phyloP scores from a whole-genome alignment of 1,140 invertebrate genomes.

The Eubasilissa regina region DNA sequence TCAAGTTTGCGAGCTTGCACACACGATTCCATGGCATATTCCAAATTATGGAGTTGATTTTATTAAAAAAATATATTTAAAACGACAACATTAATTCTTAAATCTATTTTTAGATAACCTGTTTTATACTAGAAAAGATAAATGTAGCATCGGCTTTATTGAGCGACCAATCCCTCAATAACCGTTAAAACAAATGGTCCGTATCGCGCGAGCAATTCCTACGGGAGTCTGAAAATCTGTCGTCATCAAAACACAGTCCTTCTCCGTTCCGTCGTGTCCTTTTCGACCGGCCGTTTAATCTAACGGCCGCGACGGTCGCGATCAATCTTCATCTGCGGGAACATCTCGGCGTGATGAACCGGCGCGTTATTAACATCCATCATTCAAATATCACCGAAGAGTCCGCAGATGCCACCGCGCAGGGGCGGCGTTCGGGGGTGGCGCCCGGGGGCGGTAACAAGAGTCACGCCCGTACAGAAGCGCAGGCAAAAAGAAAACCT shows the following conservation, averaged over 20 bases:
- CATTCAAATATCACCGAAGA: background rate
- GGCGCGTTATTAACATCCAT: slow-evolving; percentile 33
- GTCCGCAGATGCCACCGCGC: background rate
- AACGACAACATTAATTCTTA: too few species aligned
- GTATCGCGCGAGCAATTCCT: background rate
- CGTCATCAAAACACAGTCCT: background rate
- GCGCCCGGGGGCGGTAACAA: background rate
- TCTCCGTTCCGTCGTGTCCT: background rate
- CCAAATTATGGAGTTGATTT: too few species aligned
- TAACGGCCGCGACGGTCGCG: background rate
- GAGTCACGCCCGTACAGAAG: background rate
- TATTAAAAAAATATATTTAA: too few species aligned
- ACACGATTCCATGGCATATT: too few species aligned
- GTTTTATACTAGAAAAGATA: too few species aligned
- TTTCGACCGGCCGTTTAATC: background rate
- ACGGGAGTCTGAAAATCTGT: slow-evolving; percentile 1
- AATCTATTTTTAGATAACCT: too few species aligned
- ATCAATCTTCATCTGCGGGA: slow-evolving; percentile 27
- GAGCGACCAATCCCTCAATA: slow-evolving; percentile 1
- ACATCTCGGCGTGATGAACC: slow-evolving; percentile 11
- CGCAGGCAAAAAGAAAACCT: slow-evolving; percentile 28
- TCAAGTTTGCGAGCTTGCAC: too few species aligned
- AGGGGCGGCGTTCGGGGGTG: background rate
- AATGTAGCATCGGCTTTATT: too few species aligned
- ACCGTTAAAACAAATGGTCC: slow-evolving; percentile 24